These are phyloP conservation scores for Brevipalpus yothersi DNA, from an alignment of 1,140 invertebrate genomes.

Conservation along the genomic window DNA sequence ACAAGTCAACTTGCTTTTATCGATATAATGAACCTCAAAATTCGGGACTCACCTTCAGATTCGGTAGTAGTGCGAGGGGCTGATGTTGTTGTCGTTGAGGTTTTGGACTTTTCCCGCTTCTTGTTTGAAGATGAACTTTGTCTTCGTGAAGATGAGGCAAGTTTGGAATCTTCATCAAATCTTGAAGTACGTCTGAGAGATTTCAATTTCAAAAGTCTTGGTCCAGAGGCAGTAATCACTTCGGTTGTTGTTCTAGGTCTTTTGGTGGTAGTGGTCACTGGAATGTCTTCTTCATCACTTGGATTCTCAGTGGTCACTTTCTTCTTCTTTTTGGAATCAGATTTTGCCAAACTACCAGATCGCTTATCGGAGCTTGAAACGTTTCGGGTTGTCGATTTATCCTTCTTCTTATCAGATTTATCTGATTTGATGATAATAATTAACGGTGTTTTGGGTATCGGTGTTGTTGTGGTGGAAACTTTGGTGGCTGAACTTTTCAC, in stretches of 20 bases:
- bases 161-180: too few species aligned
- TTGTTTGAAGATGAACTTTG: too few species aligned
- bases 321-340: neutral
- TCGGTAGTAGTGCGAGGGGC: too few species aligned
- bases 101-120: too few species aligned
- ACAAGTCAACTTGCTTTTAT: too few species aligned
- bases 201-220: too few species aligned
- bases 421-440: neutral
- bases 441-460: neutral
- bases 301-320: neutral
- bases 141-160: too few species aligned
- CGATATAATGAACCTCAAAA: too few species aligned
- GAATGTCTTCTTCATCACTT: neutral
- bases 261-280: neutral
- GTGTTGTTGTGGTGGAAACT: neutral
- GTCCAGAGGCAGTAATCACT: too few species aligned
- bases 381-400: neutral
- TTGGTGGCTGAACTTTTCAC: neutral
- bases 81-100: too few species aligned
- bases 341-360: neutral
- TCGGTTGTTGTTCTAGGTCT: neutral
- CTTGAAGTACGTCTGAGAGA: too few species aligned
- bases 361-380: neutral
- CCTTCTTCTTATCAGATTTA: neutral
- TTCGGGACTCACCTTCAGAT: too few species aligned